A percentile compares a stretch with the other conserved stretches of the same genome.
phyloP scores from a whole-genome alignment of 1,140 invertebrate genomes.

The Drosophila aff. region DNA sequence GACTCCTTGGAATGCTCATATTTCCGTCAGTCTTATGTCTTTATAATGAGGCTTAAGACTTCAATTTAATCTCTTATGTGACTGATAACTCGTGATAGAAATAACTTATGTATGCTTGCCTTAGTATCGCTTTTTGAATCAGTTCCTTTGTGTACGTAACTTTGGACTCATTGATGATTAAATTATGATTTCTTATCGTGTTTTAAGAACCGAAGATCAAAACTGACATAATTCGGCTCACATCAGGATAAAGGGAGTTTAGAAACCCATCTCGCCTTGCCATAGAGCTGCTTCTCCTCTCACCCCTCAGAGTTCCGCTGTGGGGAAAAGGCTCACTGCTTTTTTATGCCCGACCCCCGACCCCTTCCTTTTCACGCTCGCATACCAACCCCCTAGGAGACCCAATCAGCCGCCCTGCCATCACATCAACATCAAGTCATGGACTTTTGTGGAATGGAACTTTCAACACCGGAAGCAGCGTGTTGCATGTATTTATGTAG shows the following conservation, averaged over 20 bases:
- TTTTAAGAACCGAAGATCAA: neutral
- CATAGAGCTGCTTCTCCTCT: neutral
- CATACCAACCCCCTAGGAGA: constrained; percentile 2
- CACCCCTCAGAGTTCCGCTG: constrained; percentile 32
- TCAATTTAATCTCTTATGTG: neutral
- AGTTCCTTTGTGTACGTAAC: neutral
- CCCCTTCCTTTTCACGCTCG: constrained; percentile 38
- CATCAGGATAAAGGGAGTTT: neutral
- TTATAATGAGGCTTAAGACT: neutral
- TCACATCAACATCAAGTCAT: constrained; percentile 76
- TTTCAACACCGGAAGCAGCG: constrained; percentile 83
- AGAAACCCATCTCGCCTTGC: neutral
- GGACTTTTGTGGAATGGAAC: constrained; percentile 78
- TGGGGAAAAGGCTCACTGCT: constrained; percentile 17
- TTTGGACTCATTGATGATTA: neutral
- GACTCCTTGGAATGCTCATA: neutral
- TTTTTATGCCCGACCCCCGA: constrained; percentile 12
- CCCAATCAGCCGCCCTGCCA: constrained; percentile 31
- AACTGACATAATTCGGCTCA: neutral
- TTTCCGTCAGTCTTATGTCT: neutral
- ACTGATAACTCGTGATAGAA: neutral
- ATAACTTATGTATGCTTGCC: neutral
- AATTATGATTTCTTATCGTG: neutral
- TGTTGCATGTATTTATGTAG: constrained; percentile 84
- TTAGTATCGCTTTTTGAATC: neutral